A percentile compares a stretch with the other conserved stretches of the same genome.
Evolutionary conservation across 2,113 vertebrate genomes (phyloP).

Genomic region (Corynorhinus townsendii): DNA sequence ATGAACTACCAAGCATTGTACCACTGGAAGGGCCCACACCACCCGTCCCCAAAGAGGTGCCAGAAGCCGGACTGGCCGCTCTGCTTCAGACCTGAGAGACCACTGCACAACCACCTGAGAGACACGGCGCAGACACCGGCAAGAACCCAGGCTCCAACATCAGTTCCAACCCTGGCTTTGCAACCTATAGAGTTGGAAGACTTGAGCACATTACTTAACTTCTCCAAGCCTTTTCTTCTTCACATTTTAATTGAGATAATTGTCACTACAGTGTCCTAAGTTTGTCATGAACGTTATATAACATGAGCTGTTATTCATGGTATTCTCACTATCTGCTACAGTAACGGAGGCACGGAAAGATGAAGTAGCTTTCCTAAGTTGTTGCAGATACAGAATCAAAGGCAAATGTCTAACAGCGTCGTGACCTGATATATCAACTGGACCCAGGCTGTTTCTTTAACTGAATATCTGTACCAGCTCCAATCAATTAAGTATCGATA

Average conservation of each 20-base stretch:
- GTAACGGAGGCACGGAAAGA: not conserved
- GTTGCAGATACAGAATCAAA: not conserved
- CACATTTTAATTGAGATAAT: not conserved
- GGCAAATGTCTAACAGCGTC: not conserved
- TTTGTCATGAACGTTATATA: not conserved
- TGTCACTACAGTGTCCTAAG: not conserved
- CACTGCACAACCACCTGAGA: not conserved
- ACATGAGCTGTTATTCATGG: not conserved
- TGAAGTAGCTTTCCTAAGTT: not conserved
- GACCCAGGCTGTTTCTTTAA: not conserved
- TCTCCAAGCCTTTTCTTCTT: not conserved
- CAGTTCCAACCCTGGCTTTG: not conserved
- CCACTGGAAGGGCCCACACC: not conserved
- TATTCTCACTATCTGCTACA: not conserved
- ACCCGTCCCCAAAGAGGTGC: not conserved
- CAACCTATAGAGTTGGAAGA: not conserved
- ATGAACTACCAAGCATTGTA: not conserved
- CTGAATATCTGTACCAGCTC: not conserved
- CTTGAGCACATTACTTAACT: not conserved
- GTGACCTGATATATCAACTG: not conserved
- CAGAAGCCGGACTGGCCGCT: not conserved
- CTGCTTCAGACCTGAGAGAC: not conserved
- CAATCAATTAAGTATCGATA: not conserved
- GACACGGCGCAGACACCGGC: rapidly evolving
- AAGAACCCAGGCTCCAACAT: not conserved